Base-by-base conservation (phyloP, 2,797 vertebrate genomes). In the Sebastes baramenuke region DNA sequence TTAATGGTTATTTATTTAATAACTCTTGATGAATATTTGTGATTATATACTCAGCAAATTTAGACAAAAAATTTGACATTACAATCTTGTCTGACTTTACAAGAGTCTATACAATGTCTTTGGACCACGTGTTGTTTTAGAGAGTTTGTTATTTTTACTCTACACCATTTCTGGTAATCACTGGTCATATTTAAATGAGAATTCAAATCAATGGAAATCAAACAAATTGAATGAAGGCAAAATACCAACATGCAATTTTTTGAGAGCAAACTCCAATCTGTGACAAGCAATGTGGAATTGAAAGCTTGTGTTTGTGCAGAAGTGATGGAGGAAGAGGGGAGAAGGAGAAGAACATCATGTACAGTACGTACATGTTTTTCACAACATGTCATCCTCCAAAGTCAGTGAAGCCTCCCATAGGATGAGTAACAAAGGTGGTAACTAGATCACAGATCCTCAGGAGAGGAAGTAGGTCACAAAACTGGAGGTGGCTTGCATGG, bases 351-450 rank as follows among this genome's bases (percentile, higher is more conserved):
- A 32, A 81, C 71, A 72, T 30, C 2, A 2, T 65, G 64, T 74
- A 18, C 52, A 64, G 56, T 58, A 69, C 6, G n/a, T 10, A 76
- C 38, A 54, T 95, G 94, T 95, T 96, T 93, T 86, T 91, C 84
- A 77, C 56, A n/a, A 49, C 49, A 16, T 73, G 82, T 78, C 89
- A 77, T 89, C 34, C 74, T 86, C 79, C 24, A 82, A 62, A 74
- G 81, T 92, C 80, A n/a, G 25, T 11, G 25, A 52, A 75, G 75
- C n/a, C 12, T 84, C 84, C 92, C 83, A 71, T 2, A 83, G 87
- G 91, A 82, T 42, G 46, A 66, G 49, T 36, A 75, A 34, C 79
- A 59, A 7, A 46, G 36, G 13, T 13, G 65, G 93, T 92, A 91
- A 85, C 94, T 68, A 88, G 27, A 79, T 66, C 49, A 20, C 30